Evolutionary conservation across 2,113 vertebrate genomes (phyloP).

Genomic region (Pelvicachromis taeniatus): DNA sequence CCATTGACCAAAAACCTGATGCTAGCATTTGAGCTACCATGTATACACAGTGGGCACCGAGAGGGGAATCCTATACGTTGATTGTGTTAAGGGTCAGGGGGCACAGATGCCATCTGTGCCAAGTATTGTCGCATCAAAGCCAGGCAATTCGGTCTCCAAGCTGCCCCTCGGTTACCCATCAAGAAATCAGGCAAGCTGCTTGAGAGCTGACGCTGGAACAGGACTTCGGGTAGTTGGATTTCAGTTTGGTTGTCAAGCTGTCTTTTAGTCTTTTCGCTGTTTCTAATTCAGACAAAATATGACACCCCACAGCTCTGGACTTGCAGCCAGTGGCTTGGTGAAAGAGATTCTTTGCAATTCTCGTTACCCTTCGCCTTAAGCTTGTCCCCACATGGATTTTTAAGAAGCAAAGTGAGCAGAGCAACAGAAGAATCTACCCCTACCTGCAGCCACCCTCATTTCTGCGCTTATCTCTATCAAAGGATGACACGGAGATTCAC

Average conservation of each 20-base stretch:
- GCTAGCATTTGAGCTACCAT: constrained; percentile 62
- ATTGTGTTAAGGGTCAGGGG: constrained; percentile 55
- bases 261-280: constrained; percentile 22
- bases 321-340: background rate
- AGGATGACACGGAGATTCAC: constrained; percentile 39
- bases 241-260: constrained; percentile 37
- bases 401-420: background rate
- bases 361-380: background rate
- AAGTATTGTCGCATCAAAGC: constrained; percentile 49
- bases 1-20: constrained; percentile 62
- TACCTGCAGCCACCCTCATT: constrained; percentile 66
- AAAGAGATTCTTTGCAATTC: constrained; percentile 25
- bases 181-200: constrained; percentile 4
- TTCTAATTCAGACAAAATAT: constrained; percentile 37
- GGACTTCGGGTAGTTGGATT: constrained; percentile 5
- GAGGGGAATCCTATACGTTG: constrained; percentile 53
- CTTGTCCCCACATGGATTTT: constrained; percentile 21
- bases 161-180: constrained; percentile 23
- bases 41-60: constrained; percentile 61
- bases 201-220: background rate
- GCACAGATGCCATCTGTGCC: constrained; percentile 49
- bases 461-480: constrained; percentile 43
- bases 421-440: constrained; percentile 54
- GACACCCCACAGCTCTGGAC: constrained; percentile 6
- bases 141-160: constrained; percentile 9